A percentile compares a stretch with the other conserved stretches of the same genome.
phyloP scores from a whole-genome alignment of 2,113 vertebrate species.

The Peromyscus leucopus region DNA sequence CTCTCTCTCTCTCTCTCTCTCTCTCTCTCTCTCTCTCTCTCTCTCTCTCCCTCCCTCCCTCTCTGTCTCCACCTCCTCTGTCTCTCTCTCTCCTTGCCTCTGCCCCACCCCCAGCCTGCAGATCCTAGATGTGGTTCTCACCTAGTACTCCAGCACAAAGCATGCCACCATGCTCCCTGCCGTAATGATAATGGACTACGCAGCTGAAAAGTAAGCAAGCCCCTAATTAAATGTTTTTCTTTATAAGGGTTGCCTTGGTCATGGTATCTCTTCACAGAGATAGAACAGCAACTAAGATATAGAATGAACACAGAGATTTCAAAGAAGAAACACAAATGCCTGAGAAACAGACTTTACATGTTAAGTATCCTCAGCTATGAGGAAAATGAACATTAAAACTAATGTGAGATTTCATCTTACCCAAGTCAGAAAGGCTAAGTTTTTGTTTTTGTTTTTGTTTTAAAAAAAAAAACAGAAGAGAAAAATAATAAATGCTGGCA shows the following conservation, averaged over 20 bases:
- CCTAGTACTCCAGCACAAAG: background rate
- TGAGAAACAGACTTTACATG: background rate
- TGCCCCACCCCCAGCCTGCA: background rate
- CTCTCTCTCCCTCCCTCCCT: too few relatives aligned
- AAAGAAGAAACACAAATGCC: background rate
- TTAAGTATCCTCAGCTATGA: background rate
- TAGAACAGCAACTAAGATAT: background rate
- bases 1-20: too few relatives aligned
- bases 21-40: too few relatives aligned
- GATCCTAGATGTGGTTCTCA: background rate
- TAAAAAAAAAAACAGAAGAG: background rate
- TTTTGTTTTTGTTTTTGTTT: background rate
- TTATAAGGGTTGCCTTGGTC: background rate
- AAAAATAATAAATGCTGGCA: background rate
- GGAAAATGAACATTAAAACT: background rate
- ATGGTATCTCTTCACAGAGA: background rate
- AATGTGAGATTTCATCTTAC: background rate
- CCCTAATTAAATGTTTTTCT: background rate
- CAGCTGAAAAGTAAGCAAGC: background rate
- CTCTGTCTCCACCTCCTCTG: too few relatives aligned
- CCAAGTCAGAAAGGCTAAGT: background rate
- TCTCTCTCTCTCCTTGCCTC: too few relatives aligned
- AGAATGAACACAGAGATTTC: background rate
- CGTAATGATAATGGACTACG: background rate
- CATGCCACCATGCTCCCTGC: background rate